A percentile compares a stretch with the other conserved stretches of the same genome.
Evolutionary conservation across 2,888 invertebrate species (phyloP).

Genomic region (Oscheius myriophilus): DNA sequence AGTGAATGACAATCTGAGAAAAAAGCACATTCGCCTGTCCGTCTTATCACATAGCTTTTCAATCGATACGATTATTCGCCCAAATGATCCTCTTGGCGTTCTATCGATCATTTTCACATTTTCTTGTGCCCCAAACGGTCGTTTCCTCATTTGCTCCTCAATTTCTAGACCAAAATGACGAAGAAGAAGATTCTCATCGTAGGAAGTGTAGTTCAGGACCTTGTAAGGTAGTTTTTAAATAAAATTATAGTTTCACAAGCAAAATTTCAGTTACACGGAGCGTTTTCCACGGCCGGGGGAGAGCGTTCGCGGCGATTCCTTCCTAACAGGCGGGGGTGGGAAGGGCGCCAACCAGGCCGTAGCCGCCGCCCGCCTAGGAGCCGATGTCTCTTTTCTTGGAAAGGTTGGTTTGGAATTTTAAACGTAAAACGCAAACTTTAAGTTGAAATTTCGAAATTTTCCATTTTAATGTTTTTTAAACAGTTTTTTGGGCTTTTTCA

Average conservation of each 20-base stretch:
- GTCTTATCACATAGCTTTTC: too few relatives aligned
- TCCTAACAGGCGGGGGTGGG: conserved; percentile 87
- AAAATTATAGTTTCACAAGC: conserved; percentile 1
- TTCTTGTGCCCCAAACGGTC: too few relatives aligned
- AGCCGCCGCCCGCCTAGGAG: conserved; percentile 86
- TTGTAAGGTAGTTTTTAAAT: conserved; percentile 57
- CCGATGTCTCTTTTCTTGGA: conserved; percentile 82
- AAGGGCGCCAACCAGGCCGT: conserved; percentile 98
- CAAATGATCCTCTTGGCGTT: too few relatives aligned
- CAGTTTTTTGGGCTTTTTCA: background rate
- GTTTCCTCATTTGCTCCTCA: background rate
- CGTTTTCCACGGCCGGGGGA: conserved; percentile 73
- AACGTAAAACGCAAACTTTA: background rate
- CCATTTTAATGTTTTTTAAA: background rate
- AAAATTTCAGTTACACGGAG: conserved; percentile 71
- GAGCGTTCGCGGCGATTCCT: conserved; percentile 75
- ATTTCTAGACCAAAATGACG: background rate
- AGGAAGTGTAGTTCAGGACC: conserved; percentile 70
- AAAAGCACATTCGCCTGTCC: too few relatives aligned
- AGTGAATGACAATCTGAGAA: too few relatives aligned
- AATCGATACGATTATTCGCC: too few relatives aligned
- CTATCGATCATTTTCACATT: too few relatives aligned
- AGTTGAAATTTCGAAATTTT: background rate
- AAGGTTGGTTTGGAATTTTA: conserved; percentile 76
- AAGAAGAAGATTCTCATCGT: conserved; percentile 60